These are phyloP conservation scores for Lochmaea crataegi DNA, from an alignment of 2,888 invertebrate genomes.

Conservation along the genomic window DNA sequence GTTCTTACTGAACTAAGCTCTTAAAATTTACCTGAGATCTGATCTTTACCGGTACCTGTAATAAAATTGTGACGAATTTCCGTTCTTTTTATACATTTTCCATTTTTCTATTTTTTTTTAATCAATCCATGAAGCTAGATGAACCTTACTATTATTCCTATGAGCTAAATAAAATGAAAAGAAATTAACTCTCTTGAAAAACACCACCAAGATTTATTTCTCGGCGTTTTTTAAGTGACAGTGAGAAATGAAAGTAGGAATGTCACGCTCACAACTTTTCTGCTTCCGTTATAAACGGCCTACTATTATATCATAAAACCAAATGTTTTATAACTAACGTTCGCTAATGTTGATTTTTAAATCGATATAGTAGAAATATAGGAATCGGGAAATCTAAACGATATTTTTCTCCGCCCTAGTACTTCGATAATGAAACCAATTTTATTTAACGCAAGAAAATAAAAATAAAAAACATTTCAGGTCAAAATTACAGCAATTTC, in stretches of 20 bases:
- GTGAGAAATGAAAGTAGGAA: constrained; percentile 26
- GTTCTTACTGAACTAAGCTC: too few relatives aligned
- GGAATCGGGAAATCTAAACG: neutral
- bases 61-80: too few relatives aligned
- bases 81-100: too few relatives aligned
- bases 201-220: constrained; percentile 23
- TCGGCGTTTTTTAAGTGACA: constrained; percentile 20
- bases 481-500: too few relatives aligned
- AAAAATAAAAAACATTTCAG: neutral
- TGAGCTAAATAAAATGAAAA: neutral
- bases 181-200: neutral
- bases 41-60: too few relatives aligned
- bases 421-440: neutral
- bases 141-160: too few relatives aligned
- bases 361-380: neutral
- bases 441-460: neutral
- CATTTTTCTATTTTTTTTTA: too few relatives aligned
- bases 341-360: neutral
- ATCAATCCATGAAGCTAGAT: too few relatives aligned
- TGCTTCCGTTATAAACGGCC: constrained; percentile 18
- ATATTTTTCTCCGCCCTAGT: neutral
- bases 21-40: too few relatives aligned
- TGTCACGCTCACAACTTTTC: constrained; percentile 29
- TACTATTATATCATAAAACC: constrained; percentile 11
- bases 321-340: constrained; percentile 1